Percentiles rank a stretch among this genome's conserved stretches.
phyloP scores from a whole-genome alignment of 1,140 invertebrate species.

The Marisa cornuarietis region DNA sequence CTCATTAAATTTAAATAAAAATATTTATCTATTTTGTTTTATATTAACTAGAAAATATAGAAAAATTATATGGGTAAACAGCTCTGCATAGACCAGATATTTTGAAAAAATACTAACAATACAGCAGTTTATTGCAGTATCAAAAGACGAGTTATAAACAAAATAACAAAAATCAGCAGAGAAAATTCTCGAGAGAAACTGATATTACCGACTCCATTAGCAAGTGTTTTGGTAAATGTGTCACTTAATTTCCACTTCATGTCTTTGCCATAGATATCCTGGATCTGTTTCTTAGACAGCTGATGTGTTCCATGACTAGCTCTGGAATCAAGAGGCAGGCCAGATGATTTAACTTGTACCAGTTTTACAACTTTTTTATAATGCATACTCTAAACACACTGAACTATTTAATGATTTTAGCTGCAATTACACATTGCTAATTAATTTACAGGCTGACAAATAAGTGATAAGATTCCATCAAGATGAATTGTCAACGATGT shows the following conservation, averaged over 20 bases:
- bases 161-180: conserved; percentile 47
- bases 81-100: conserved; percentile 7
- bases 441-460: too few species aligned
- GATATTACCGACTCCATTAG: conserved; percentile 65
- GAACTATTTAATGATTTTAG: background rate
- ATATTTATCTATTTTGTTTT: too few species aligned
- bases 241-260: conserved; percentile 70
- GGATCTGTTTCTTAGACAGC: conserved; percentile 72
- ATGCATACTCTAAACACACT: background rate
- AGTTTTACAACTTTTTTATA: background rate
- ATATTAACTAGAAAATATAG: too few species aligned
- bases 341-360: background rate
- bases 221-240: conserved; percentile 43
- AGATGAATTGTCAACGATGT: too few species aligned
- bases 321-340: conserved; percentile 39
- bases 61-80: too few species aligned
- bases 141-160: background rate
- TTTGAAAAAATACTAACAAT: background rate
- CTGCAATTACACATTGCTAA: too few species aligned
- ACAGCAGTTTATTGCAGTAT: background rate
- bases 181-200: conserved; percentile 70
- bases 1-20: too few species aligned
- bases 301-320: conserved; percentile 77
- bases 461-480: too few species aligned
- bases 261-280: conserved; percentile 72